Base-by-base conservation (phyloP, 2,113 vertebrate species). In the Aegotheles bennettii region DNA sequence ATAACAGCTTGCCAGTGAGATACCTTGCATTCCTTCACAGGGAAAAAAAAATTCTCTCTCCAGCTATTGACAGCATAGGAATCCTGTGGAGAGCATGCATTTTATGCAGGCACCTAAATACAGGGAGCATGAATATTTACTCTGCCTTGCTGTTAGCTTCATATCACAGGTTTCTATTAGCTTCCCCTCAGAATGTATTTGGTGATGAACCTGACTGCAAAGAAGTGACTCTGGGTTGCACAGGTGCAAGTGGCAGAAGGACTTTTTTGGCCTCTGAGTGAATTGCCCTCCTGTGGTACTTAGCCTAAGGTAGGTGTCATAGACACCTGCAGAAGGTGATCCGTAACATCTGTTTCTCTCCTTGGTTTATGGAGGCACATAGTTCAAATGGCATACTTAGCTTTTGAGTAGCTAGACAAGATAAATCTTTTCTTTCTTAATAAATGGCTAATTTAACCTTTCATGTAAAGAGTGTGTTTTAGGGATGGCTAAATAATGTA, bases 291-390 rank as follows among this genome's bases (percentile, higher is more conserved):
- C 3, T 9, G 36, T 80, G n/a, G 31, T 79, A 16, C 21, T 85
- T 76, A 47, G 3, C 20, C 36, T 12, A 9, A 89, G 79, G 56
- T 74, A 63, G 83, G 71, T 86, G 86, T 86, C 9, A 2, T 11
- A 77, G 79, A 63, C 92, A 93, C 90, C 92, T 94, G 90, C 68
- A 74, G 75, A 84, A 85, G 54, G 79, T 77, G 90, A 84, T 86
- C 68, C 29, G 9, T 59, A 48, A 69, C 90, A 92, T 88, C 78
- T 94, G 86, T 65, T 93, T 90, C 86, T 77, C 25, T 71, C 57
- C 35, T 79, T 90, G 51, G 54, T 84, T 96, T 88, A n/a, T 59
- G 59, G 73, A 75, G 40, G 76, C 36, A 67, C 6, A 2, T 42
- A 77, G 43, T 56, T 84, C 23, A 87, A 74, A 87, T 65, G 20